Evolutionary conservation across 1,140 invertebrate genomes (phyloP), one percentile per base, ranked within the genome.

Genomic region (Sipha flava): DNA sequence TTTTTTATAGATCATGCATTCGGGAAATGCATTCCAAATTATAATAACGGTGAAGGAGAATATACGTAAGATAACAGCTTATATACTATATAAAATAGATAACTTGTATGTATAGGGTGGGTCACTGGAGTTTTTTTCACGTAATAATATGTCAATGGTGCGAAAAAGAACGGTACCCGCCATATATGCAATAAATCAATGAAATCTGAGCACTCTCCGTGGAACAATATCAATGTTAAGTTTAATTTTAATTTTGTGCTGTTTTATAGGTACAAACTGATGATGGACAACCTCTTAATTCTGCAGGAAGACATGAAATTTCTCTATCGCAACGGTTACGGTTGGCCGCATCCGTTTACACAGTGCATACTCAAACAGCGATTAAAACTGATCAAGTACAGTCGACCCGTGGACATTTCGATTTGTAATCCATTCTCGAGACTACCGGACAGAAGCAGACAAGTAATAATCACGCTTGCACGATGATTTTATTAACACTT

Each of bases 271-370:
- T 77, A 59, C 18, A 77, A 77, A 57, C 26, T 77, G 34, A 12
- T 77, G 2, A 23, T 40, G 31, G 37, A 77, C 23, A 77, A 77
- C 23, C 52, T 77, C 0, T 6, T 77, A 26, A 5, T 57, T 9
- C 12, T 77, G 3, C 49, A 34, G 6, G 52, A 77, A 16, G 73
- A 77, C 37, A 57, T 77, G 73, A 26, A 37, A 40, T 77, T 43
- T 0, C 34, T 77, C 16, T 57, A 77, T 4, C 54, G 16, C 21
- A 37, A 59, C 26, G 52, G 52, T 37, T 77, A 77, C 26, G 23
- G 31, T 40, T 77, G 73, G 73, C 31, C 34, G 4, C 73, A 77
- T 57, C 73, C 73, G 16, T 77, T 37, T 40, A 77, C 73, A 40
- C 73, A 77, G 29, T 77, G 73, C 23, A 26, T 77, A 43, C 49